phyloP scores from a whole-genome alignment of 2,888 invertebrate species.

The Argyresthia goedartella region DNA sequence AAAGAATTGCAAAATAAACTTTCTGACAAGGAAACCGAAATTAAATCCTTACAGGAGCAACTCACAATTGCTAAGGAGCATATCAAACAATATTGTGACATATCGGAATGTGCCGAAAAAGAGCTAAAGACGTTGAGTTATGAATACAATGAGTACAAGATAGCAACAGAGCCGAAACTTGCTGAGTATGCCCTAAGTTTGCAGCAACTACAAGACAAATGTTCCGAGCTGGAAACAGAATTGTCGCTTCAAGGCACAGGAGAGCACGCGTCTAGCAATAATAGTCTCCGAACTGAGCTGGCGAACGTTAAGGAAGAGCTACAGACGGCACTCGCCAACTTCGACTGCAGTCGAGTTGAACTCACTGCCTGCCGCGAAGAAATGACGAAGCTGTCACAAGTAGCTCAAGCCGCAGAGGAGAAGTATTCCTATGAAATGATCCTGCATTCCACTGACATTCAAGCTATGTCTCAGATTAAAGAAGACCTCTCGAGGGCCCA shows the following conservation, averaged over 20 bases:
- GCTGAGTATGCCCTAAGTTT: slow-evolving; percentile 53
- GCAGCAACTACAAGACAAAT: slow-evolving; percentile 69
- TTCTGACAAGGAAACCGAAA: slow-evolving; percentile 73
- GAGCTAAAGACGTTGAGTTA: slow-evolving; percentile 77
- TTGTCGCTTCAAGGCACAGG: slow-evolving; percentile 77
- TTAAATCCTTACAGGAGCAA: slow-evolving; percentile 78
- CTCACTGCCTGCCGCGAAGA: slow-evolving; percentile 74
- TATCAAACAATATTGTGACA: slow-evolving; percentile 86
- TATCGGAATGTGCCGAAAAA: slow-evolving; percentile 85
- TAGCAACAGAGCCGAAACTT: slow-evolving; percentile 72
- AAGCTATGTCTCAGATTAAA: slow-evolving; percentile 76
- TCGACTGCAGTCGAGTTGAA: slow-evolving; percentile 73
- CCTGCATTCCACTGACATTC: slow-evolving; percentile 81
- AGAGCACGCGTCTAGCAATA: slow-evolving; percentile 56
- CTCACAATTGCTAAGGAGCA: slow-evolving; percentile 80
- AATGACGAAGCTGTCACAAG: slow-evolving; percentile 72
- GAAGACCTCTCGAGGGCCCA: slow-evolving; percentile 74
- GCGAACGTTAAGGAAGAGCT: slow-evolving; percentile 73
- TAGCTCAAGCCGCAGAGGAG: slow-evolving; percentile 77
- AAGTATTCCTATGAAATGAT: slow-evolving; percentile 87
- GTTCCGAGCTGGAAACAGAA: slow-evolving; percentile 78
- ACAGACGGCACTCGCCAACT: slow-evolving; percentile 61
- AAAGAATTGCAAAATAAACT: slow-evolving; percentile 79
- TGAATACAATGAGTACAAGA: slow-evolving; percentile 70
- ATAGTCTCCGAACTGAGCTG: slow-evolving; percentile 69